Evolutionary conservation across 2,888 invertebrate genomes (phyloP), one percentile per base, ranked within the genome.

Genomic region (Pyrrhosoma nymphula): DNA sequence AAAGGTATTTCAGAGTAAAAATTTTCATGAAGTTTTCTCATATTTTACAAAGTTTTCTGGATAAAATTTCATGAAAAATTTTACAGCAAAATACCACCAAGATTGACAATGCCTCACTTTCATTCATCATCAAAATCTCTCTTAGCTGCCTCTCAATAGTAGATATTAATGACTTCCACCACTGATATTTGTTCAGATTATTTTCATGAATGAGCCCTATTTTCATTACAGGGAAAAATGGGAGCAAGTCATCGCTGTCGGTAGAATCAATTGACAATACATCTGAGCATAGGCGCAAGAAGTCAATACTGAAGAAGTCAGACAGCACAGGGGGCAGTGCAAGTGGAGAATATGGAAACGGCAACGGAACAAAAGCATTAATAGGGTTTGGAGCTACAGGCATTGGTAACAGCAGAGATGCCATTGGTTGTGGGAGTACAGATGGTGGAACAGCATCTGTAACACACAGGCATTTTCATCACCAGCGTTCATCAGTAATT

Each of bases 241-340:
- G 98, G 96, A 97, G 97, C 96, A 98, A 98, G 97, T 98, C 98
- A 96, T 98, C 98, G 96, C 97, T 98, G 96, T 98, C 98, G 91
- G 98, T 97, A 96, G 98, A 98, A 96, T 98, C 98, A 95, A 98
- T 98, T 96, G 98, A 98, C 97, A 97, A 97, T 96, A 97, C 97
- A 95, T 97, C 97, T 63, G 97, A 97, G 95, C 98, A 98, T 96
- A 97, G 98, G 69, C 97, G 98, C 96, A 98, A 98, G 95, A 98
- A 98, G 97, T 98, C 98, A 96, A 98, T 98, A 96, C 97, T 98
- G 96, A 98, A 98, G 97, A 98, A 98, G 97, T 98, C 98, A 95
- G 98, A 98, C 96, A 97, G 98, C 96, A 95, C 96, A 60, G 95
- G 56, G 75, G 95, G 95, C 39, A 88, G 56, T 88, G 95, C 89